Conservation (phyloP, 1,140 invertebrate genomes). For the Archivesica marissinica region DNA sequence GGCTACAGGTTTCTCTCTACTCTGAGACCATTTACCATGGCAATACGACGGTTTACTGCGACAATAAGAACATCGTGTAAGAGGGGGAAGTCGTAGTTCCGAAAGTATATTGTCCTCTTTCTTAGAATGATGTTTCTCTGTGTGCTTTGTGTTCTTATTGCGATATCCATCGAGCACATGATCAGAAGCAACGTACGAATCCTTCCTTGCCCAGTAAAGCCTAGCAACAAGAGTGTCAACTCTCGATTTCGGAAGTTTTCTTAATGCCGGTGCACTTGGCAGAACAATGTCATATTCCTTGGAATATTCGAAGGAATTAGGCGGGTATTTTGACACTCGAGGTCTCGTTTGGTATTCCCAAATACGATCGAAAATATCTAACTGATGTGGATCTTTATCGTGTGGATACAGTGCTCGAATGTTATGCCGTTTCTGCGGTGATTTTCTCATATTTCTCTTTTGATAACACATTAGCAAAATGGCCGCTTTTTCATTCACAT, state of each 20-base stretch:
- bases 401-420: too few species aligned
- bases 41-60: background rate
- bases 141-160: background rate
- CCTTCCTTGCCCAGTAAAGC: background rate
- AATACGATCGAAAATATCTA: slow-evolving; percentile 3
- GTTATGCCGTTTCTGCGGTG: too few species aligned
- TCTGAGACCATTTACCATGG: background rate
- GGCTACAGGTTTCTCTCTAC: background rate
- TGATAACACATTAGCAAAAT: too few species aligned
- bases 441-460: too few species aligned
- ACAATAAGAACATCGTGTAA: background rate
- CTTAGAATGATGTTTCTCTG: background rate
- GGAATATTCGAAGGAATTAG: background rate
- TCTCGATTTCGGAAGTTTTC: background rate
- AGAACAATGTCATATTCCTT: slow-evolving; percentile 23
- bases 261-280: background rate
- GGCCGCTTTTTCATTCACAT: too few species aligned
- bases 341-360: background rate
- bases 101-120: background rate
- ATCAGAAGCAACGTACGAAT: background rate
- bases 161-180: background rate
- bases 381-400: background rate
- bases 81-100: too few species aligned
- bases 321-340: background rate
- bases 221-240: background rate